phyloP scores from a whole-genome alignment of 2,113 vertebrate genomes.

The Callospermophilus lateralis region DNA sequence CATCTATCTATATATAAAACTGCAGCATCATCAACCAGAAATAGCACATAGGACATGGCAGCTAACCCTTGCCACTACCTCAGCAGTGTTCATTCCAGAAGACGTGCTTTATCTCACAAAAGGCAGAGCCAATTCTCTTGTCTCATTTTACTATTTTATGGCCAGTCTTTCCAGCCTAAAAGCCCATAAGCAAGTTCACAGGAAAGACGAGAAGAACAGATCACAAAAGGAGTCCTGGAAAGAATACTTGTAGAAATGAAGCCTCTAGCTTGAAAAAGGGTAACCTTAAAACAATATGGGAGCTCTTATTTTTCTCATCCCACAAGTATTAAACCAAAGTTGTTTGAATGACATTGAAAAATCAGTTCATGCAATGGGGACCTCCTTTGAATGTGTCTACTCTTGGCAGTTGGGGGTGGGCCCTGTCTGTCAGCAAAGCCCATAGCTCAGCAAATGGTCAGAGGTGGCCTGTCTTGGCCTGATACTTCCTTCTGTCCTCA shows the following conservation, averaged over 20 bases:
- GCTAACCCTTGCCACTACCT: background rate
- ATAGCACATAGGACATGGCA: conserved; percentile 45
- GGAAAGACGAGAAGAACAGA: conserved; percentile 44
- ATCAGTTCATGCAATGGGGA: background rate
- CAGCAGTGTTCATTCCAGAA: conserved; percentile 7
- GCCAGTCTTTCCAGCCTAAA: background rate
- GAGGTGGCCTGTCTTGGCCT: background rate
- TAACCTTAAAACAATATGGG: background rate
- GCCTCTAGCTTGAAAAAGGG: background rate
- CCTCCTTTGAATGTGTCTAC: background rate
- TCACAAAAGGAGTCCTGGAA: conserved; percentile 1
- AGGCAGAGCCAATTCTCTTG: background rate
- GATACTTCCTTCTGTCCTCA: background rate
- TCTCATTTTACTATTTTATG: conserved; percentile 60
- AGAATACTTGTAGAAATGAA: conserved; percentile 14
- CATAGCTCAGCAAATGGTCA: background rate
- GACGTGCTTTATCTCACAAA: conserved; percentile 48
- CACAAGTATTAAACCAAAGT: background rate
- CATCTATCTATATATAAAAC: conserved; percentile 2
- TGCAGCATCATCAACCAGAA: conserved; percentile 41
- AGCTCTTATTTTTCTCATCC: background rate
- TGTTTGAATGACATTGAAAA: background rate
- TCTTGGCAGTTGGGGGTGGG: background rate
- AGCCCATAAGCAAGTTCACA: background rate
- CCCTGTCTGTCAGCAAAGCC: background rate